These are phyloP conservation scores for Tauraco hartlaubi DNA, from an alignment of 2,797 vertebrate species.

Conservation along the genomic window DNA sequence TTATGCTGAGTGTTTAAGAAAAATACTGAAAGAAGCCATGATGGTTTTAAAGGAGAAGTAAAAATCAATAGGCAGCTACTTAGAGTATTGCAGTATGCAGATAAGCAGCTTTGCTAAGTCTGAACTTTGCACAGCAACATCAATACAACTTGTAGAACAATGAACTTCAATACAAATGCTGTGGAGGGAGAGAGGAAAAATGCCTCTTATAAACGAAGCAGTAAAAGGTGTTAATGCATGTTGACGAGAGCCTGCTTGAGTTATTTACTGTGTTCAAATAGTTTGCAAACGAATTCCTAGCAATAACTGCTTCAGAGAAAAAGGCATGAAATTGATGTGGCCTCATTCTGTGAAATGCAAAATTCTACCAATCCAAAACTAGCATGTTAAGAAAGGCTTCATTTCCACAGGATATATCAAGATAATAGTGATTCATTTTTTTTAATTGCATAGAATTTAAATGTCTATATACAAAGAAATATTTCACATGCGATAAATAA, in stretches of 20 bases:
- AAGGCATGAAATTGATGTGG: neutral
- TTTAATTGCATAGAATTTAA: neutral
- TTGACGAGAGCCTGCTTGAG: conserved; percentile 4
- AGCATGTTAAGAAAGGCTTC: neutral
- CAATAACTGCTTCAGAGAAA: neutral
- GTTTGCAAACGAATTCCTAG: neutral
- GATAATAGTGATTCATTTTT: neutral
- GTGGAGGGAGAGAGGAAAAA: neutral
- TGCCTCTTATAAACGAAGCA: neutral
- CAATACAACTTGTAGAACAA: conserved; percentile 50
- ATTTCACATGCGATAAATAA: neutral
- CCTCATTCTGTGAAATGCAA: neutral
- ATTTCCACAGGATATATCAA: neutral
- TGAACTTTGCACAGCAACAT: conserved; percentile 43
- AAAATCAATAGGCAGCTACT: conserved; percentile 74
- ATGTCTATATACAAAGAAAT: neutral
- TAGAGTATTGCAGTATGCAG: conserved; percentile 58
- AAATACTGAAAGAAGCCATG: conserved; percentile 5
- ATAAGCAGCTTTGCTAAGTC: conserved; percentile 40
- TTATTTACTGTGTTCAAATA: conserved; percentile 24
- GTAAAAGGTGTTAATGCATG: conserved; percentile 39
- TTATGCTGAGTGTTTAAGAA: neutral
- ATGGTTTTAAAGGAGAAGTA: conserved; percentile 42
- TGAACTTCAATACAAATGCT: conserved; percentile 1
- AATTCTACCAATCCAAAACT: neutral